phyloP scores from a whole-genome alignment of 2,797 vertebrate genomes.

The Xiphorhynchus erythropygius region DNA sequence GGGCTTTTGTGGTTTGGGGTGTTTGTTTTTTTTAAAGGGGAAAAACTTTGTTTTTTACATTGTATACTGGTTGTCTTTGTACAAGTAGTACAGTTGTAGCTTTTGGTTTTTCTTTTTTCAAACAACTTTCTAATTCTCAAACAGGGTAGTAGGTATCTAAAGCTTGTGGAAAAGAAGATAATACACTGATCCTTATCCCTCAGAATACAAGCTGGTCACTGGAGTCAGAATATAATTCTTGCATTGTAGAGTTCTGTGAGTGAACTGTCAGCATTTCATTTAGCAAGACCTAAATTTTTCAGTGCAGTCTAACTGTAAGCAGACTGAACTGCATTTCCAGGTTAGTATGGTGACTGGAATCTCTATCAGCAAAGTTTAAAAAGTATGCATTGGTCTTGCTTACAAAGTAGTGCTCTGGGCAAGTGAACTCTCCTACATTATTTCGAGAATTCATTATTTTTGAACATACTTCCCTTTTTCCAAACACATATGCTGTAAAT shows the following conservation, averaged over 20 bases:
- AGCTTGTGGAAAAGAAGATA: not conserved
- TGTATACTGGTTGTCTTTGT: not conserved
- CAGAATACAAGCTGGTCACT: not conserved
- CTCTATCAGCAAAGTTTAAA: not conserved
- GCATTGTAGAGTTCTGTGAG: not conserved
- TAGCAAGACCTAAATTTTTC: not conserved
- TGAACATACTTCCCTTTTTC: not conserved
- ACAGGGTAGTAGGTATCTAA: not conserved
- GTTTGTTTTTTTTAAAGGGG: not conserved
- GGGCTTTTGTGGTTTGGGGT: not conserved
- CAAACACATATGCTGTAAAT: constrained; percentile 25
- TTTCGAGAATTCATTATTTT: constrained; percentile 9
- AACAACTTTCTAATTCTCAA: not conserved
- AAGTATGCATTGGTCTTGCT: not conserved
- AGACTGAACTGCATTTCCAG: not conserved
- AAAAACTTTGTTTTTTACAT: not conserved
- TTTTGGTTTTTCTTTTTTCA: not conserved
- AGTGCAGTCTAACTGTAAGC: not conserved
- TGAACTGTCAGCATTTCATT: not conserved
- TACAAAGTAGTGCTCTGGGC: not conserved
- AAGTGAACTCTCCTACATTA: not conserved
- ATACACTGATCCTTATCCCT: not conserved
- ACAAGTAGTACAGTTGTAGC: not conserved
- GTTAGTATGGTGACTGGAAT: not conserved
- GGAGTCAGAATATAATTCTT: not conserved